Percentiles rank a stretch among this genome's conserved stretches.
Evolutionary conservation across 2,113 vertebrate species (phyloP).

Genomic region (Vidua macroura): DNA sequence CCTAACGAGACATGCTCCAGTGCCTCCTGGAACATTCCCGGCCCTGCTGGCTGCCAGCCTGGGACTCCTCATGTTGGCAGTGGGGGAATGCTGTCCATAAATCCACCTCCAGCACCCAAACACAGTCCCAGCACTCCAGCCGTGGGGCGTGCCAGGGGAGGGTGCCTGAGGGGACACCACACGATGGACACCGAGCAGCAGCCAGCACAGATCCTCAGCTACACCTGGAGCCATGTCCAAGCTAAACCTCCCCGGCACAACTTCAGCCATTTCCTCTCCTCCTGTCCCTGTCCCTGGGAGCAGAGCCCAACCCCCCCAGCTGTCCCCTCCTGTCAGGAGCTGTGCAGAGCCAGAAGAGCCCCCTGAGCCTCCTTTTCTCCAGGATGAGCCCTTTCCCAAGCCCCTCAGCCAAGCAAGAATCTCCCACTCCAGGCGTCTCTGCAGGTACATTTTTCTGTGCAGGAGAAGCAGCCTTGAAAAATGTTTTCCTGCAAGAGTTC

Average conservation of each 20-base stretch:
- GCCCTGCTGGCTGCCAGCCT: not conserved
- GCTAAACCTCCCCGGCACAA: not conserved
- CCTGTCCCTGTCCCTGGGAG: not conserved
- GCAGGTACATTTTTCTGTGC: not conserved
- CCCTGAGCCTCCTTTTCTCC: not conserved
- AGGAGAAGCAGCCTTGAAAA: not conserved
- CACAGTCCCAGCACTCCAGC: not conserved
- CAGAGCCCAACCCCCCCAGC: not conserved
- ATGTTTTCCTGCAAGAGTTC: not conserved
- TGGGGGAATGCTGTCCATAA: not conserved
- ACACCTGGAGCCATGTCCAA: not conserved
- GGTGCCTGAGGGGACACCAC: not conserved
- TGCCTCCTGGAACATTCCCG: fast-evolving
- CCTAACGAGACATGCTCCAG: not conserved
- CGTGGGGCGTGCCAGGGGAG: too few relatives aligned
- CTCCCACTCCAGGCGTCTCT: not conserved
- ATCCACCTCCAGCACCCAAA: not conserved
- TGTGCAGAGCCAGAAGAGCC: not conserved
- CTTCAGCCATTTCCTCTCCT: fast-evolving
- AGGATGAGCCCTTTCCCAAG: not conserved
- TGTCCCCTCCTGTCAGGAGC: not conserved
- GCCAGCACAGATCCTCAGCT: fast-evolving
- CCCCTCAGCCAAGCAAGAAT: not conserved
- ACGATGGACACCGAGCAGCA: fast-evolving
- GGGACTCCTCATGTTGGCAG: not conserved